phyloP scores from a whole-genome alignment of 2,888 invertebrate species.

The Oscheius sp. region DNA sequence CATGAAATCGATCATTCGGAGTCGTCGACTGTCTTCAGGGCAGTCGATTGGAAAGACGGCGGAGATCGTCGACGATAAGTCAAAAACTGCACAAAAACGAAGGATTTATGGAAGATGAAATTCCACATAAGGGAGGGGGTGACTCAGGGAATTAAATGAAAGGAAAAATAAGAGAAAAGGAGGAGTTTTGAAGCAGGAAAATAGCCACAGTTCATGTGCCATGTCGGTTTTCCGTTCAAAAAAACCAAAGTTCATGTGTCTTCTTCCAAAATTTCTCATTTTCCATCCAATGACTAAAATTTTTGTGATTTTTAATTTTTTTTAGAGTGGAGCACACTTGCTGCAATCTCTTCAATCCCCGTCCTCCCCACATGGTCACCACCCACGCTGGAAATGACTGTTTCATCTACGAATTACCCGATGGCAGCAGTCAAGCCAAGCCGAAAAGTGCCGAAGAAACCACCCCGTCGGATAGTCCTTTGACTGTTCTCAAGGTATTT shows the following conservation, averaged over 20 bases:
- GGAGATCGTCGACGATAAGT: not conserved
- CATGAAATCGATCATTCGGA: constrained; percentile 17
- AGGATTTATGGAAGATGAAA: not conserved
- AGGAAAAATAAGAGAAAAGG: not conserved
- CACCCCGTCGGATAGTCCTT: constrained; percentile 23
- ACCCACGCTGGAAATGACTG: constrained; percentile 72
- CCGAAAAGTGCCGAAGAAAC: constrained; percentile 23
- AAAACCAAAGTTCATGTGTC: not conserved
- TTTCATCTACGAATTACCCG: constrained; percentile 72
- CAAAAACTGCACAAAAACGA: constrained; percentile 3
- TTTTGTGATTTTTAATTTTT: too few relatives aligned
- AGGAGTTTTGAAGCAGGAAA: not conserved
- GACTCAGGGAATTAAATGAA: not conserved
- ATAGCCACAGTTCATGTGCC: too few relatives aligned
- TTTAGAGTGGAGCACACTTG: constrained; percentile 70
- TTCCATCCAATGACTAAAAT: not conserved
- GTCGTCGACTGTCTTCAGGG: not conserved
- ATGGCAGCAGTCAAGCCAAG: constrained; percentile 50
- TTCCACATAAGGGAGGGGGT: not conserved
- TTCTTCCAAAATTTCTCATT: not conserved
- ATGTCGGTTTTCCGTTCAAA: too few relatives aligned
- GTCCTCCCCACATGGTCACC: constrained; percentile 54
- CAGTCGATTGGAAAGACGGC: not conserved
- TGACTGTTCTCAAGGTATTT: constrained; percentile 37
- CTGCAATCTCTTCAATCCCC: constrained; percentile 65